Evolutionary conservation across 1,140 invertebrate genomes (phyloP).

Genomic region (Octopus bimaculoides): DNA sequence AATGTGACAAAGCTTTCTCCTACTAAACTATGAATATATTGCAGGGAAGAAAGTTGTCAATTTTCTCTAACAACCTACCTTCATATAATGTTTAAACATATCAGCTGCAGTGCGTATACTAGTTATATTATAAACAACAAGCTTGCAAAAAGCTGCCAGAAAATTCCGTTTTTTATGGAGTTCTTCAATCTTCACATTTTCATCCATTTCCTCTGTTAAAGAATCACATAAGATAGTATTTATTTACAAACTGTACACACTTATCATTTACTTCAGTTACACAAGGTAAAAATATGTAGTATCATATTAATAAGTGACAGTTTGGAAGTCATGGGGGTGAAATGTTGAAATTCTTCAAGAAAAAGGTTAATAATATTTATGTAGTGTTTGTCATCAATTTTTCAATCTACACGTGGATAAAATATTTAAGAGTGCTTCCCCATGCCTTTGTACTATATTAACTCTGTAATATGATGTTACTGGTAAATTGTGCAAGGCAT

Average conservation of each 20-base stretch:
- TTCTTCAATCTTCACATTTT: conserved; percentile 91
- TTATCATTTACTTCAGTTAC: too few relatives aligned
- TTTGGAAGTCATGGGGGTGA: neutral
- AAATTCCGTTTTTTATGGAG: conserved; percentile 94
- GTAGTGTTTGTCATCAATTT: too few relatives aligned
- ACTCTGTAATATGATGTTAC: too few relatives aligned
- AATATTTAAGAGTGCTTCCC: too few relatives aligned
- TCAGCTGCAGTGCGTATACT: conserved; percentile 87
- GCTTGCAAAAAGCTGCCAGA: conserved; percentile 93
- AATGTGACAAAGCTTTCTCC: too few relatives aligned
- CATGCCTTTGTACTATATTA: too few relatives aligned
- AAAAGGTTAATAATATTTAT: neutral
- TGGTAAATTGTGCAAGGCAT: too few relatives aligned
- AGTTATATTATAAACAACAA: conserved; percentile 96
- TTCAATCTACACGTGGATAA: too few relatives aligned
- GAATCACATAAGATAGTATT: neutral
- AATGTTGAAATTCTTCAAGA: neutral
- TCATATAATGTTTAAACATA: conserved; percentile 97
- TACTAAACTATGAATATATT: too few relatives aligned
- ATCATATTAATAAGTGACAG: neutral
- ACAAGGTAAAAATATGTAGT: too few relatives aligned
- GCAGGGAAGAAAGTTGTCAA: neutral
- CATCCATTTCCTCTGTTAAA: conserved; percentile 67
- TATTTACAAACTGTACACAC: too few relatives aligned
- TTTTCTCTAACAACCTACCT: conserved; percentile 61